phyloP scores from a whole-genome alignment of 2,888 invertebrate species.

The Salpingus planirostris region DNA sequence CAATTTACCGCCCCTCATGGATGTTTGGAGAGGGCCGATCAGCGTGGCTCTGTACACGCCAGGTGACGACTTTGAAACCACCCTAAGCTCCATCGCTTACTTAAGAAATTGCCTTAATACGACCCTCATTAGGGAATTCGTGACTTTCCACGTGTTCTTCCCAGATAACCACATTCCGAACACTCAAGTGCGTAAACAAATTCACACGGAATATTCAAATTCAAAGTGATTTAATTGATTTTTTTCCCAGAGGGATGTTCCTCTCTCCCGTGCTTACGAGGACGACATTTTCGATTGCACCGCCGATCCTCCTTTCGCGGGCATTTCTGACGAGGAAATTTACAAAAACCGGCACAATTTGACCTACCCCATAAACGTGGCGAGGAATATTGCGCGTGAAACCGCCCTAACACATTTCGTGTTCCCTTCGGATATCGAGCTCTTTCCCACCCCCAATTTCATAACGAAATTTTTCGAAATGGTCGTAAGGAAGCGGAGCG shows the following conservation, averaged over 20 bases:
- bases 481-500: slow-evolving; percentile 6
- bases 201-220: slow-evolving; percentile 3
- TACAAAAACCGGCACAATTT: slow-evolving; percentile 17
- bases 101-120: slow-evolving; percentile 57
- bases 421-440: slow-evolving; percentile 22
- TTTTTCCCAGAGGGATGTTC: no score
- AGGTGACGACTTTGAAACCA: slow-evolving; percentile 62
- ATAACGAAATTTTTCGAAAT: slow-evolving; percentile 16
- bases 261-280: no score
- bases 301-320: slow-evolving; percentile 12
- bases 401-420: slow-evolving; percentile 19
- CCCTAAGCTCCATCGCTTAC: slow-evolving; percentile 66
- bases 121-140: slow-evolving; percentile 62
- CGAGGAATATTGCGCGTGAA: slow-evolving; percentile 19
- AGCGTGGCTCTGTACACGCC: slow-evolving; percentile 76
- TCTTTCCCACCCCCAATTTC: slow-evolving; percentile 18
- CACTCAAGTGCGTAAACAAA: background rate
- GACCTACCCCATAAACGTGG: slow-evolving; percentile 22
- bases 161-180: slow-evolving; percentile 66
- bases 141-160: slow-evolving; percentile 77
- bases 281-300: slow-evolving; percentile 16
- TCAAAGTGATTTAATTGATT: slow-evolving; percentile 3
- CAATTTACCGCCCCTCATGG: slow-evolving; percentile 67
- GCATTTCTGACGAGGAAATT: slow-evolving; percentile 4
- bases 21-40: slow-evolving; percentile 73